These are phyloP conservation scores for Drosophila varians DNA, from an alignment of 1,140 invertebrate species.

Conservation along the genomic window DNA sequence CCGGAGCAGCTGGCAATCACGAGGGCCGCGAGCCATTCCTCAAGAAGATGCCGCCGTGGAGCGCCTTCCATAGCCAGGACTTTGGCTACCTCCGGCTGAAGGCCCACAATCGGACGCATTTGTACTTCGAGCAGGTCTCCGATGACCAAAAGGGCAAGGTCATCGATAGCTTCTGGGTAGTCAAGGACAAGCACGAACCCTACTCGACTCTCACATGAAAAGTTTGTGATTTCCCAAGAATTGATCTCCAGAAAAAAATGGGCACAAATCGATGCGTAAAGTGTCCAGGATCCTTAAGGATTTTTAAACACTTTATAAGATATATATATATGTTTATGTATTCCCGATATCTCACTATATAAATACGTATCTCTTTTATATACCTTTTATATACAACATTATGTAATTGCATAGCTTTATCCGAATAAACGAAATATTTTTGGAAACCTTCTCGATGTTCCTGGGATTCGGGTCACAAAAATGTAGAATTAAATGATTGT, in stretches of 20 bases:
- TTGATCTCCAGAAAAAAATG: too few relatives aligned
- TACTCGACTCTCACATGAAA: constrained; percentile 28
- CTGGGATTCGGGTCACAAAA: not conserved
- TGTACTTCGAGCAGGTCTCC: constrained; percentile 97
- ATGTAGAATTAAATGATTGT: too few relatives aligned
- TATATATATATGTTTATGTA: not conserved
- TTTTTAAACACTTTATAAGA: too few relatives aligned
- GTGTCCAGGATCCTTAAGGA: too few relatives aligned
- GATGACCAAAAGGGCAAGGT: constrained; percentile 90
- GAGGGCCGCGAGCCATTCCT: constrained; percentile 86
- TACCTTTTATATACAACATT: not conserved
- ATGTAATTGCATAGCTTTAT: not conserved
- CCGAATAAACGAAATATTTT: not conserved
- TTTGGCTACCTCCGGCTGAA: constrained; percentile 96
- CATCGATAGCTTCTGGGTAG: constrained; percentile 90
- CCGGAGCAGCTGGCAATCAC: constrained; percentile 94
- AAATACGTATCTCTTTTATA: not conserved
- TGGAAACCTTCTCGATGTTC: not conserved
- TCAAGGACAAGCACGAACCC: constrained; percentile 87
- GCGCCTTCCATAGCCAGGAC: constrained; percentile 84
- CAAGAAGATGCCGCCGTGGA: constrained; percentile 72
- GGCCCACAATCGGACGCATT: constrained; percentile 92
- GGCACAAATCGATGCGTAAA: not conserved
- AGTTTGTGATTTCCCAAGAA: constrained; percentile 9
- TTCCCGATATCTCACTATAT: not conserved